These are phyloP conservation scores for Corythornis vintsioides DNA, from an alignment of 2,113 vertebrate species.

Conservation along the genomic window DNA sequence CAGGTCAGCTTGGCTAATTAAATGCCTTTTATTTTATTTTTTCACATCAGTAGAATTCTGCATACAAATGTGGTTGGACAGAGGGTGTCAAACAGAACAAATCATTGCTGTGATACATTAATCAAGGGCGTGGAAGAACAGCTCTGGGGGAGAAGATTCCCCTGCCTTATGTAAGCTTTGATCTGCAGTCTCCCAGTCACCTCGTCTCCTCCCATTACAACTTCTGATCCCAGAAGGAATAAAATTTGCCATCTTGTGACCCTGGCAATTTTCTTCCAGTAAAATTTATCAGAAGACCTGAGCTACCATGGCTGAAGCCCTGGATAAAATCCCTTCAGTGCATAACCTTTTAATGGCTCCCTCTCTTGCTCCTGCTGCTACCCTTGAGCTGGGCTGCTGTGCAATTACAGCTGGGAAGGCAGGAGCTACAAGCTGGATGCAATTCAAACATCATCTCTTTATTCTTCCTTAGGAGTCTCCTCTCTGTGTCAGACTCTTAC, in stretches of 20 bases:
- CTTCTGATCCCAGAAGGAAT: conserved; percentile 32
- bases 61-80: neutral
- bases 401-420: neutral
- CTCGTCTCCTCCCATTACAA: conserved; percentile 34
- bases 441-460: neutral
- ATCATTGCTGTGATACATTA: neutral
- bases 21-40: neutral
- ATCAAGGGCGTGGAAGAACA: conserved; percentile 33
- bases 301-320: neutral
- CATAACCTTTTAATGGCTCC: neutral
- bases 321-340: neutral
- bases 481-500: neutral
- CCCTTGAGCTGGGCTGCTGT: neutral
- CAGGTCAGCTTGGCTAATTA: neutral
- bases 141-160: neutral
- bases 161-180: conserved; percentile 10
- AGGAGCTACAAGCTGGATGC: neutral
- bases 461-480: neutral
- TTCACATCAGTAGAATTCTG: conserved; percentile 21
- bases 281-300: neutral
- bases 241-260: neutral
- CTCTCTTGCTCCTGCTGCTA: rapidly evolving
- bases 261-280: neutral
- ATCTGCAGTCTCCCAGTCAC: conserved; percentile 31
- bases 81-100: conserved; percentile 8